Percentiles rank a stretch among this genome's conserved stretches.
Conservation (phyloP, 2,888 invertebrate genomes). For the Caenorhabditis sp. region DNA sequence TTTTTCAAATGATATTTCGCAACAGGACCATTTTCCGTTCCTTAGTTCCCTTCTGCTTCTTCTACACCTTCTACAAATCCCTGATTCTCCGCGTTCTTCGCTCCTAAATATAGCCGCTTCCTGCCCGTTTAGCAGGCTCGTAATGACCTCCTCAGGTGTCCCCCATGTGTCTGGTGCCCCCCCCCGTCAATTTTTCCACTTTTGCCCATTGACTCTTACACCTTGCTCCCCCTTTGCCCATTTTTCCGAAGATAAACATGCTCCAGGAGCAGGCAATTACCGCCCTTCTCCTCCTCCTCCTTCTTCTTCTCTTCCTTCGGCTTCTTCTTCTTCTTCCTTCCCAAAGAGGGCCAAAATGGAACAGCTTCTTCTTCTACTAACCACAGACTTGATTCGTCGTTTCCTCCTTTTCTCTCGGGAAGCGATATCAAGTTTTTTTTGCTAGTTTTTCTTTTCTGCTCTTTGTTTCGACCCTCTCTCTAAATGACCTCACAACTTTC, state of each 20-base stretch:
- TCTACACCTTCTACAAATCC: not conserved
- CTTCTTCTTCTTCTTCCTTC: conserved; percentile 3
- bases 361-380: conserved; percentile 7
- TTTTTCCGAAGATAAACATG: conserved; percentile 26
- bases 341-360: conserved; percentile 9
- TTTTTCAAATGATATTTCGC: no score
- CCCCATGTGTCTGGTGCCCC: not conserved
- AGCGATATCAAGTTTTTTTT: not conserved
- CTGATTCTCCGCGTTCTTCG: conserved; percentile 1
- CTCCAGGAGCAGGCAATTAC: conserved; percentile 42
- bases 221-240: conserved; percentile 7
- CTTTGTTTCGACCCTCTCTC: not conserved
- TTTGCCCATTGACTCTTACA: conserved; percentile 24
- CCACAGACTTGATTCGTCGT: not conserved
- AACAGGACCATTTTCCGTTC: no score
- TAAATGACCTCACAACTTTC: conserved; percentile 1
- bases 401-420: not conserved
- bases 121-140: conserved; percentile 12
- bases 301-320: not conserved
- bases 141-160: conserved; percentile 31
- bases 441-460: not conserved
- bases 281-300: conserved; percentile 1
- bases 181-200: conserved; percentile 14
- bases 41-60: no score
- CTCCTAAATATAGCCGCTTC: conserved; percentile 18